Percentiles rank a stretch among this genome's conserved stretches.
phyloP scores from a whole-genome alignment of 2,888 invertebrate species.

The Eremobia ochroleuca region DNA sequence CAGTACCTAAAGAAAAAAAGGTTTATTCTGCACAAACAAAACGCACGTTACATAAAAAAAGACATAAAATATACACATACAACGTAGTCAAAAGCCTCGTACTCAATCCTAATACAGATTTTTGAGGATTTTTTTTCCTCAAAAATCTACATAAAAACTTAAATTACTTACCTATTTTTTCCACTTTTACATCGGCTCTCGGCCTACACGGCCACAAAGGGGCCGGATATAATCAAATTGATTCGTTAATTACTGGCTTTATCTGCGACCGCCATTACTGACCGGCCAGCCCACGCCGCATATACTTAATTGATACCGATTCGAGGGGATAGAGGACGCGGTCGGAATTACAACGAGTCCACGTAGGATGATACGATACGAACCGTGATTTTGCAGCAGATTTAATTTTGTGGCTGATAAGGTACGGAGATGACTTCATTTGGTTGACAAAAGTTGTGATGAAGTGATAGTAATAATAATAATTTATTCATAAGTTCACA shows the following conservation, averaged over 20 bases:
- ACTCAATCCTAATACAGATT: no score
- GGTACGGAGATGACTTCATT: conserved; percentile 13
- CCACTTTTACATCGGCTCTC: conserved; percentile 31
- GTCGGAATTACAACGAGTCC: conserved; percentile 38
- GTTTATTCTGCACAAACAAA: no score
- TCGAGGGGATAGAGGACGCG: conserved; percentile 30
- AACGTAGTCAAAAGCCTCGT: no score
- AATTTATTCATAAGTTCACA: no score
- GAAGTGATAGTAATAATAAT: no score
- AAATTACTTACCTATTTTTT: background rate
- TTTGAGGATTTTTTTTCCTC: no score
- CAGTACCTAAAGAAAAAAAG: no score
- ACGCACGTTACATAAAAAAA: no score
- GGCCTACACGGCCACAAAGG: conserved; percentile 75
- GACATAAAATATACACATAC: no score
- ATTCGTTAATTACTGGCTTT: conserved; percentile 86
- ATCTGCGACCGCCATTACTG: conserved; percentile 82
- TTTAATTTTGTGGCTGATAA: background rate
- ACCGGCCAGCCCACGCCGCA: conserved; percentile 74
- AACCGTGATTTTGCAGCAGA: conserved; percentile 1
- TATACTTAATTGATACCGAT: conserved; percentile 71
- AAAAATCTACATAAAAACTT: background rate
- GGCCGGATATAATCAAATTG: conserved; percentile 83
- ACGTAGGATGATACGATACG: background rate
- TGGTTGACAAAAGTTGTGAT: background rate